phyloP scores from a whole-genome alignment of 2,797 vertebrate genomes.

The Dromococcyx pavoninus region DNA sequence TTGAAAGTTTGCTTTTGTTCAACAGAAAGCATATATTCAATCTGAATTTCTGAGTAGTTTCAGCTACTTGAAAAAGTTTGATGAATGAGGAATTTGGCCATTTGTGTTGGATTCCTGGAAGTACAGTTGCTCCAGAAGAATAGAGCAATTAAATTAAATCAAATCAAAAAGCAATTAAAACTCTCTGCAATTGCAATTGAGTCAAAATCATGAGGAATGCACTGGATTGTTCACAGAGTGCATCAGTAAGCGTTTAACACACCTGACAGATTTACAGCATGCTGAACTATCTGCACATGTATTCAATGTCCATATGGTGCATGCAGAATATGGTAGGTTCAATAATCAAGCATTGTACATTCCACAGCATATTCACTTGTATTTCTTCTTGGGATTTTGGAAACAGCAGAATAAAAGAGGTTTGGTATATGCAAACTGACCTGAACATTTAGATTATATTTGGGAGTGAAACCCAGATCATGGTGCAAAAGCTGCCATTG shows the following conservation, averaged over 20 bases:
- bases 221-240: background rate
- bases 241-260: background rate
- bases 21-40: background rate
- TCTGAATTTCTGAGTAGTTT: background rate
- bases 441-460: background rate
- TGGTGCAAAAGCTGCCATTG: background rate
- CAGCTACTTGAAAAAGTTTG: background rate
- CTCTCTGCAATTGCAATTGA: background rate
- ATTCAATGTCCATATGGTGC: background rate
- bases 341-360: background rate
- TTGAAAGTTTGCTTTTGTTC: background rate
- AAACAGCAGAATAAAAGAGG: rapidly evolving
- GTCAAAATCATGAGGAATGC: background rate
- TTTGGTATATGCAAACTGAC: background rate
- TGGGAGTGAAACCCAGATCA: background rate
- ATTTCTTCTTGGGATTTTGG: background rate
- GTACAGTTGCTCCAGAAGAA: background rate
- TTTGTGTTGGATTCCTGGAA: background rate
- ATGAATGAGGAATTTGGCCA: background rate
- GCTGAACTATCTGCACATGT: background rate
- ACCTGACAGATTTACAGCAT: background rate
- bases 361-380: background rate
- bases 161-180: slow-evolving; percentile 18
- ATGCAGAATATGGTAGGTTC: background rate
- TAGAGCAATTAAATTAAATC: slow-evolving; percentile 7